phyloP scores from a whole-genome alignment of 2,113 vertebrate genomes.

The Microcebus tavaratra region DNA sequence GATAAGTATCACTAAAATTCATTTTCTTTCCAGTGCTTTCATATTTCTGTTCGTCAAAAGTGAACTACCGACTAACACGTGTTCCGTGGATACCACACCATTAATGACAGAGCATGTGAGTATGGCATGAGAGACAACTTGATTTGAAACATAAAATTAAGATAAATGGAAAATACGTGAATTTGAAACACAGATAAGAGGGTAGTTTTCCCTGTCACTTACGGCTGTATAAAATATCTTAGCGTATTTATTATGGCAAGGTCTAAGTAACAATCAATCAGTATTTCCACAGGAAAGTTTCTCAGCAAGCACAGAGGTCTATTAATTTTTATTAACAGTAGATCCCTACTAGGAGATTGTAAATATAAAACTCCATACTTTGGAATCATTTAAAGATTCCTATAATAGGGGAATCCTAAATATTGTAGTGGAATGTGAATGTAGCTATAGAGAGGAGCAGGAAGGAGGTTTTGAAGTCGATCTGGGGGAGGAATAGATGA shows the following conservation, averaged over 20 bases:
- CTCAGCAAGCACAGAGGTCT: background rate
- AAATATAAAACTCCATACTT: background rate
- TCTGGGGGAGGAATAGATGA: background rate
- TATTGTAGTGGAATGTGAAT: background rate
- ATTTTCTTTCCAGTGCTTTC: constrained; percentile 88
- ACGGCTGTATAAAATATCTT: background rate
- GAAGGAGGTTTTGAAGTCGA: background rate
- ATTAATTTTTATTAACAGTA: background rate
- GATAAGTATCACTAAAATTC: constrained; percentile 54
- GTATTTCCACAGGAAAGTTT: background rate
- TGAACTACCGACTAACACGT: constrained; percentile 82
- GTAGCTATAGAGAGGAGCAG: too few species aligned
- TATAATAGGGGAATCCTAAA: background rate
- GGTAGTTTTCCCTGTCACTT: background rate
- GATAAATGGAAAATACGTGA: background rate
- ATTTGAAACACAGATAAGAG: background rate
- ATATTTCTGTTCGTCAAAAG: constrained; percentile 94
- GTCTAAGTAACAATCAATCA: background rate
- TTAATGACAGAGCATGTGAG: constrained; percentile 90
- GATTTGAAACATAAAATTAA: background rate
- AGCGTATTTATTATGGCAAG: background rate
- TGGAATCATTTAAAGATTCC: background rate
- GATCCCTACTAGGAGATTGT: background rate
- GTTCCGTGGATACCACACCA: constrained; percentile 81
- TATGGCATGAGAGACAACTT: background rate